Conservation (phyloP, 2,888 invertebrate species). For the Trachelus stipa region DNA sequence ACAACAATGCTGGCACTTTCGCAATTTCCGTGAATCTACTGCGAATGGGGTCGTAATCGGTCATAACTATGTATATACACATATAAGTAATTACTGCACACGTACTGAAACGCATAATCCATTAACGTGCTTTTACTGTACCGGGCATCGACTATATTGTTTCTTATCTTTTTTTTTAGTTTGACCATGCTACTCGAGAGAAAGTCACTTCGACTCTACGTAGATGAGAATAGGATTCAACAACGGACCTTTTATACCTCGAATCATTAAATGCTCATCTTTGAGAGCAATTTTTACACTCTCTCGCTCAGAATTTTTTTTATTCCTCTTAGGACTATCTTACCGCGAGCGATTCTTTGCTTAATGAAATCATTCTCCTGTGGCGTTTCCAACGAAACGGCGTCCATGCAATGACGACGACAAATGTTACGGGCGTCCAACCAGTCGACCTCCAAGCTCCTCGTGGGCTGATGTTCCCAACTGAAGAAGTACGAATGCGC, state of each 20-base stretch:
- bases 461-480: conserved; percentile 88
- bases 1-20: background rate
- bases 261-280: background rate
- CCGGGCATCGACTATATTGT: background rate
- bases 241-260: background rate
- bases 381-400: conserved; percentile 89
- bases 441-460: conserved; percentile 89
- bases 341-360: conserved; percentile 85
- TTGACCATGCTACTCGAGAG: background rate
- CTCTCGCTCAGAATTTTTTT: background rate
- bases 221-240: background rate
- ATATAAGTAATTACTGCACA: background rate
- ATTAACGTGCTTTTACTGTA: background rate
- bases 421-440: conserved; percentile 91
- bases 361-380: conserved; percentile 93
- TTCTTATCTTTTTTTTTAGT: background rate
- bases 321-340: conserved; percentile 65
- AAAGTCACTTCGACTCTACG: background rate
- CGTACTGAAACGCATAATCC: background rate
- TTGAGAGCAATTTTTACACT: background rate
- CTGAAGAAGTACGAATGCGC: conserved; percentile 95
- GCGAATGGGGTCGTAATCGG: background rate
- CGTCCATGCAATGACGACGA: conserved; percentile 93
- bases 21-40: background rate
- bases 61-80: background rate